Evolutionary conservation across 64 coral and sea anemone species (phyloP).

Genomic region (Porites australiensis): DNA sequence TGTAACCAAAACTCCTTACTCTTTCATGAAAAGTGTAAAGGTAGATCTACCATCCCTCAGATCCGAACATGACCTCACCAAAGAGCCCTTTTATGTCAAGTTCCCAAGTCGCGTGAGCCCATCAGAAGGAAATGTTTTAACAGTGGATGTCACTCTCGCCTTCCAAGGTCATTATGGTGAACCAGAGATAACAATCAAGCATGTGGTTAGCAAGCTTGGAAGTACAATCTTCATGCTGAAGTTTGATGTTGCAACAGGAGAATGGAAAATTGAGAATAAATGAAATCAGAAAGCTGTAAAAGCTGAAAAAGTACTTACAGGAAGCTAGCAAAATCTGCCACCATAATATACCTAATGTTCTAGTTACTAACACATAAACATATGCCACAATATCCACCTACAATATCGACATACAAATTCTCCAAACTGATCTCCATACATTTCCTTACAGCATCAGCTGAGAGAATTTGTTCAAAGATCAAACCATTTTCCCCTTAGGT

Average conservation of each 20-base stretch:
- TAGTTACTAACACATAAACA: too few relatives aligned
- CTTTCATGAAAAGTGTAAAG: slow-evolving; percentile 50
- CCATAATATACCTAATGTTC: too few relatives aligned
- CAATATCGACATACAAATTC: too few relatives aligned
- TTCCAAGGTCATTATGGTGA: slow-evolving; percentile 74
- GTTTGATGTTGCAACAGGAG: background rate
- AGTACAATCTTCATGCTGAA: slow-evolving; percentile 45
- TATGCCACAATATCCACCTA: too few relatives aligned
- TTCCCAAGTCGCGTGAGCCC: slow-evolving; percentile 29
- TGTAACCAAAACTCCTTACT: slow-evolving; percentile 46
- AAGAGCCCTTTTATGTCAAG: slow-evolving; percentile 71
- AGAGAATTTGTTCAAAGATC: too few relatives aligned
- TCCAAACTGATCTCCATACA: too few relatives aligned
- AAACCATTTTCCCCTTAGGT: too few relatives aligned
- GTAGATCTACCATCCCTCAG: slow-evolving; percentile 28
- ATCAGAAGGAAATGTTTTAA: slow-evolving; percentile 47
- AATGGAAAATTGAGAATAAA: slow-evolving; percentile 32
- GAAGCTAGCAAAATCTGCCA: too few relatives aligned
- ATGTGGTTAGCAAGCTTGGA: slow-evolving; percentile 36
- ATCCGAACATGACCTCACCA: slow-evolving; percentile 17
- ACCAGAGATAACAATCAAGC: slow-evolving; percentile 67
- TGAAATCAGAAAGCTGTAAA: background rate
- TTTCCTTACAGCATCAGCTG: too few relatives aligned
- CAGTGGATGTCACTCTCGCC: slow-evolving; percentile 37
- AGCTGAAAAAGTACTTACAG: too few relatives aligned